These are phyloP conservation scores for Phoebastria nigripes DNA, from an alignment of 2,797 vertebrate species.

Conservation along the genomic window DNA sequence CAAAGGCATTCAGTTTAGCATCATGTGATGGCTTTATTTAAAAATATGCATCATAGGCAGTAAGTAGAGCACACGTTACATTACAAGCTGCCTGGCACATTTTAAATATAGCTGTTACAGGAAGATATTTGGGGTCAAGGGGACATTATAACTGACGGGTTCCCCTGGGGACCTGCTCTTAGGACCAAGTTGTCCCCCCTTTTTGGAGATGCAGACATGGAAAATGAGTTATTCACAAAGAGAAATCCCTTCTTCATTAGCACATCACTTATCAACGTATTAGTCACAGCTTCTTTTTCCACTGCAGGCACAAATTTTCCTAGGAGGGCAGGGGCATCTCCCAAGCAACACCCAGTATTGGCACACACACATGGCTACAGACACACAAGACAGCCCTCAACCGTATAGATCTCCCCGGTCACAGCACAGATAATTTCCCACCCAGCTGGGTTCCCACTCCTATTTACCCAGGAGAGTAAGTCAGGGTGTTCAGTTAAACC, in stretches of 20 bases:
- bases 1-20: background rate
- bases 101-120: background rate
- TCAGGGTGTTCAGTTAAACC: background rate
- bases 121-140: background rate
- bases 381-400: background rate
- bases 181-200: background rate
- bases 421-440: background rate
- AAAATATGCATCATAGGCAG: background rate
- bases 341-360: background rate
- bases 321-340: background rate
- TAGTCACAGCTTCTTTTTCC: background rate
- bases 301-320: background rate
- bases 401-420: background rate
- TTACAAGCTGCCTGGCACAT: background rate
- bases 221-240: background rate
- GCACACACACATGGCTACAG: background rate
- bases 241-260: background rate
- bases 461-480: background rate
- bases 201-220: background rate
- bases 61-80: fast-evolving
- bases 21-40: background rate
- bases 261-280: background rate
- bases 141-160: background rate
- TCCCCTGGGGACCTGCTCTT: background rate
- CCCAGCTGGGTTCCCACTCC: background rate